A percentile compares a stretch with the other conserved stretches of the same genome.
Conservation (phyloP, 2,113 vertebrate genomes). For the Panthera tigris region DNA sequence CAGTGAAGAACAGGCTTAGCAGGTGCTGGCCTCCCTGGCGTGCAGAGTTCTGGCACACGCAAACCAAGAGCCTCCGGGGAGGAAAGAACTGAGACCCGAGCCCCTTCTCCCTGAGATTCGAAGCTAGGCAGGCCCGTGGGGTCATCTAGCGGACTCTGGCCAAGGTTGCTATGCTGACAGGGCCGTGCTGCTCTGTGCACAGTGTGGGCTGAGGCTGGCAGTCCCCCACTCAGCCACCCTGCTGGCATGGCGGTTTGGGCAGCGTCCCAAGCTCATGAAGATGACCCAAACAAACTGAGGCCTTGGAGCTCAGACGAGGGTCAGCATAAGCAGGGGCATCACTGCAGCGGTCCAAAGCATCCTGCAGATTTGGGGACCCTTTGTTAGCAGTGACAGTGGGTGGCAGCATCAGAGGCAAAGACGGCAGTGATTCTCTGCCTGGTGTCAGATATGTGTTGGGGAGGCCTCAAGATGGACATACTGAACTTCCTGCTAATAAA, state of each 20-base stretch:
- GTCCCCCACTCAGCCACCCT: neutral
- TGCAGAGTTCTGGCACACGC: neutral
- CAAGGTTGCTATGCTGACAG: neutral
- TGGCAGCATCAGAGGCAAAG: neutral
- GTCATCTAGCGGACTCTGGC: neutral
- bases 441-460: rapidly evolving
- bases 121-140: neutral
- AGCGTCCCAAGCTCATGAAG: neutral
- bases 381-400: neutral
- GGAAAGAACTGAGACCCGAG: neutral
- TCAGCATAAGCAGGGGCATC: neutral
- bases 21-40: neutral
- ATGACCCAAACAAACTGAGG: neutral
- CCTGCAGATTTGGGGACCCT: neutral
- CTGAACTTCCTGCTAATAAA: neutral
- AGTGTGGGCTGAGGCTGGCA: neutral
- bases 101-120: neutral
- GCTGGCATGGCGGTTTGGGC: neutral
- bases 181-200: neutral
- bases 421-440: neutral
- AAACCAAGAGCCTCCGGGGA: neutral
- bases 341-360: rapidly evolving
- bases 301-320: neutral
- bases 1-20: neutral
- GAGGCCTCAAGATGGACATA: neutral